Percentiles rank a stretch among this genome's conserved stretches.
These are phyloP conservation scores for Merluccius polli DNA, from an alignment of 2,797 vertebrate species.

Conservation along the genomic window DNA sequence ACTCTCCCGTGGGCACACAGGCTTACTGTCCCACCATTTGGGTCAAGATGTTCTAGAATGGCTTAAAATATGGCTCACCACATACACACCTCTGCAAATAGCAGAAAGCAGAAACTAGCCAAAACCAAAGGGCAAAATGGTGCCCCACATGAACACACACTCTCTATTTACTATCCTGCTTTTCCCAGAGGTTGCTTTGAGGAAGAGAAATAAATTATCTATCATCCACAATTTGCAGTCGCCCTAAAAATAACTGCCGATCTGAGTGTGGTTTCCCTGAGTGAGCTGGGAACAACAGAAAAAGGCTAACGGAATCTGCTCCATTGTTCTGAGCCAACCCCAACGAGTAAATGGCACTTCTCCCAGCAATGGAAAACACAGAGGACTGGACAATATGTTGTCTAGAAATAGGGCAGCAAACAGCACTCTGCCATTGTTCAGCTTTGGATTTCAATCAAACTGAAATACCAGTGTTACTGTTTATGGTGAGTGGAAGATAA, in stretches of 20 bases:
- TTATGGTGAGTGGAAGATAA: constrained; percentile 49
- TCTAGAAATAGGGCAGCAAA: constrained; percentile 56
- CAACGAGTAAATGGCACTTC: constrained; percentile 66
- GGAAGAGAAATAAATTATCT: constrained; percentile 46
- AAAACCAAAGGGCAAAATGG: constrained; percentile 27
- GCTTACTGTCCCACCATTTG: constrained; percentile 35
- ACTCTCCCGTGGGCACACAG: constrained; percentile 20
- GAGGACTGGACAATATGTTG: constrained; percentile 59
- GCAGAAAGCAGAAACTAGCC: constrained; percentile 15
- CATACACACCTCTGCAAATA: constrained; percentile 40
- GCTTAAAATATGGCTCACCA: constrained; percentile 60
- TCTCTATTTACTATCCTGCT: constrained; percentile 1
- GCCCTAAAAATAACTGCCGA: constrained; percentile 57
- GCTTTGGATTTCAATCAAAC: constrained; percentile 51
- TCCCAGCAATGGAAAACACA: constrained; percentile 64
- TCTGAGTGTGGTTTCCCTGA: constrained; percentile 52
- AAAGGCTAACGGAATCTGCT: constrained; percentile 65
- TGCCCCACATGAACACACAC: constrained; percentile 5
- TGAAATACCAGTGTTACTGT: constrained; percentile 34
- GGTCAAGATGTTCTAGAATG: constrained; percentile 28
- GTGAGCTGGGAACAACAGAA: constrained; percentile 62
- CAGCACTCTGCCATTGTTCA: constrained; percentile 57
- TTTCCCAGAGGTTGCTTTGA: constrained; percentile 36
- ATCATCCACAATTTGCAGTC: constrained; percentile 52
- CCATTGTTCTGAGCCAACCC: constrained; percentile 63